Conservation (phyloP, 37 sponge, comb jelly and placozoan genomes). For the Cladorhizidae sp. region DNA sequence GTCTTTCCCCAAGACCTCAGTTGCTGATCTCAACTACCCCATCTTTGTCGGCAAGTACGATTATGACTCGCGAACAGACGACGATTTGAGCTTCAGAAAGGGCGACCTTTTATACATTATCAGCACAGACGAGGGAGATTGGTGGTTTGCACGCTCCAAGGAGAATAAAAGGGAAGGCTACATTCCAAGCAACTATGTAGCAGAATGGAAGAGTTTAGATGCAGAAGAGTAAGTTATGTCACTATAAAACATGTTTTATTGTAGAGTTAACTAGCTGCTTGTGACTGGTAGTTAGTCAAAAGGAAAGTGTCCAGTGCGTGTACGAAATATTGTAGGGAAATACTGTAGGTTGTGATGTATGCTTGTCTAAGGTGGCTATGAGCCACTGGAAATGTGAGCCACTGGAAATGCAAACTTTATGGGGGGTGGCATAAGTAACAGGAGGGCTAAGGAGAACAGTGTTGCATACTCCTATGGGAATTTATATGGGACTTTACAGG, state of each 20-base stretch:
- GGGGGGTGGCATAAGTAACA: too few species aligned
- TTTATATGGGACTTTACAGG: too few species aligned
- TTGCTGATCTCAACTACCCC: slow-evolving; percentile 54
- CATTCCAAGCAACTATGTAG: slow-evolving; percentile 96
- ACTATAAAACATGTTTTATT: too few species aligned
- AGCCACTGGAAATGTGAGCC: too few species aligned
- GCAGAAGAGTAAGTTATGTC: slow-evolving; percentile 93
- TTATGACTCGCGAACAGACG: slow-evolving; percentile 91
- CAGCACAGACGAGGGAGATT: slow-evolving; percentile 91
- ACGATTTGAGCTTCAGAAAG: slow-evolving; percentile 92
- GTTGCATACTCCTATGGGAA: too few species aligned
- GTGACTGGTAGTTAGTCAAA: too few species aligned
- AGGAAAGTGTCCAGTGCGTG: too few species aligned
- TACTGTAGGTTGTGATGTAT: too few species aligned
- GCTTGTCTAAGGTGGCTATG: not conserved
- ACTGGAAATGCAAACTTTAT: too few species aligned
- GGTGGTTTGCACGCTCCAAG: slow-evolving; percentile 94
- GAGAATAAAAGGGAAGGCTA: slow-evolving; percentile 87
- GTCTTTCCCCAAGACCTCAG: slow-evolving; percentile 10
- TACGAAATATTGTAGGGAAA: too few species aligned
- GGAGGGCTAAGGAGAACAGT: too few species aligned
- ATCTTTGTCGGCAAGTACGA: slow-evolving; percentile 94
- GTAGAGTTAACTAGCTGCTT: too few species aligned
- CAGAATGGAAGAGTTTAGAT: slow-evolving; percentile 88
- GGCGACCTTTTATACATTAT: slow-evolving; percentile 91